Conservation (phyloP, 2,113 vertebrate species). For the Toxotes chatareus region DNA sequence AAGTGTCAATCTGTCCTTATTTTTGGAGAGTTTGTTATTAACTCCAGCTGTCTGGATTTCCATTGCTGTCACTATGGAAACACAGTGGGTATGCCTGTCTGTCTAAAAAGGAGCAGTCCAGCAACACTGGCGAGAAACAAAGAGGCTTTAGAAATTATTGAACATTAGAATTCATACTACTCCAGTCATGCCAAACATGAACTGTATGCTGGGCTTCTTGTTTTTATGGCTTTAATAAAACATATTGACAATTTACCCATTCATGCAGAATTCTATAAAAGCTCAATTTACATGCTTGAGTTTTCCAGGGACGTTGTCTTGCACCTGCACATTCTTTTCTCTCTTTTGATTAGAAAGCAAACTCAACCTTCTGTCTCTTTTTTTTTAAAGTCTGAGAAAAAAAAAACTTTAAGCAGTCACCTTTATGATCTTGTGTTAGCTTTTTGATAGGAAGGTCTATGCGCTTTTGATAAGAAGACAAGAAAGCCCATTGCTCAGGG, state of each 20-base stretch:
- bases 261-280: constrained; percentile 2
- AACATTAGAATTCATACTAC: constrained; percentile 27
- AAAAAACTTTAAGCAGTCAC: not conserved
- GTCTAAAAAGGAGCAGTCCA: constrained; percentile 33
- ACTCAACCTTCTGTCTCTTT: no score
- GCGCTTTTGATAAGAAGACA: constrained; percentile 1
- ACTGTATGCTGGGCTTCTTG: not conserved
- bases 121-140: constrained; percentile 52
- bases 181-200: not conserved
- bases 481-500: not conserved
- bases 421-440: not conserved
- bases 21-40: constrained; percentile 29
- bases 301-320: not conserved
- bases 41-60: constrained; percentile 58
- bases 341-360: not conserved
- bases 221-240: not conserved
- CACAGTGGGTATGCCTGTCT: constrained; percentile 51
- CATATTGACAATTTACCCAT: not conserved
- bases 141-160: constrained; percentile 42
- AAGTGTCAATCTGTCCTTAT: constrained; percentile 23
- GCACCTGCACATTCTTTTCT: not conserved
- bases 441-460: not conserved
- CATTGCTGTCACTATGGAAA: constrained; percentile 64
- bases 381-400: not conserved
- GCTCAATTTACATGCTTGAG: not conserved